Base-by-base conservation (phyloP, 2,113 vertebrate genomes). In the Dasyprocta punctata region DNA sequence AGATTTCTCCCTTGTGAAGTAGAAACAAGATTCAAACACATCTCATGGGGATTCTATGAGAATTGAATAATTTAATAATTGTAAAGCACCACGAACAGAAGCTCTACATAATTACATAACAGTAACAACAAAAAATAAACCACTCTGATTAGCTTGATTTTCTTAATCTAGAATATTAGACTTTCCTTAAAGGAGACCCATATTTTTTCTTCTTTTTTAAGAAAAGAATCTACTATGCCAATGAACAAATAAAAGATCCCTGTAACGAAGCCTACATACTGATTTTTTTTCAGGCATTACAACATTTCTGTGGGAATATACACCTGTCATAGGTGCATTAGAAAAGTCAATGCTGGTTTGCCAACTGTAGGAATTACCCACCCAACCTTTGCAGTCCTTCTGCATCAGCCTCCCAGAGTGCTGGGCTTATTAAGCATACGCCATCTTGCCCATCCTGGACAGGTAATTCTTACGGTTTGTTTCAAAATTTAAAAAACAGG, bases 191-290 rank as follows among this genome's bases (percentile, higher is more conserved):
- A 73, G 24, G 26, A 60, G 69, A 73, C 5, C 3, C 47, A 63
- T 91, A 94, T 90, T 78, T 4, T 71, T 22, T 49, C 33, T 95
- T 75, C 47, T 88, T 91, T 71, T 83, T 93, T 85, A 92, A 47
- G 17, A 58, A 8, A 75, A 89, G 17, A 36, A 60, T 69, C 41
- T 61, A 22, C 56, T 78, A 81, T 75, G 14, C 69, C 67, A 96
- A 9, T 78, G n/a, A 94, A 91, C 69, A 94, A 92, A 63, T 86
- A 87, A 49, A 61, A 90, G 3, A 0, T 80, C 24, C 28, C 30
- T 93, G 54, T 92, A 95, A 96, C 84, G 44, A 82, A 89, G 26
- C 75, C 60, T 84, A 13, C 8, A 6, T 80, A 87, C 90, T 92
- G 17, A 38, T 44, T 69, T 67, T 63, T 56, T 44, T 17, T 19